Evolutionary conservation across 1,140 invertebrate genomes (phyloP).

Genomic region (Agrypnia vestita): DNA sequence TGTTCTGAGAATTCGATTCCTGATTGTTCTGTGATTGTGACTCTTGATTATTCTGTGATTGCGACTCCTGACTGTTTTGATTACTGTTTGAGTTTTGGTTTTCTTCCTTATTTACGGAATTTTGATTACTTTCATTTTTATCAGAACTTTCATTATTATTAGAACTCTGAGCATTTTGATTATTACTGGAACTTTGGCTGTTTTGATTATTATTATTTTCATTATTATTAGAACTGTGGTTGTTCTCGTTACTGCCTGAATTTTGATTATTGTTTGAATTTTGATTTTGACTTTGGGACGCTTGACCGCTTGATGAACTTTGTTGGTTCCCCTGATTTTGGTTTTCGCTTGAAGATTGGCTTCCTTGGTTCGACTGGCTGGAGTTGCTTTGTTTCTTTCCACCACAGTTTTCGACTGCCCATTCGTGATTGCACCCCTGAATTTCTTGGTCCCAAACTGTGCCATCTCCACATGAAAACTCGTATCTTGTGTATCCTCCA

Average conservation of each 20-base stretch:
- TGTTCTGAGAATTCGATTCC: constrained; percentile 1
- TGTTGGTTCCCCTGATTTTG: constrained; percentile 16
- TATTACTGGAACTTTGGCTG: neutral
- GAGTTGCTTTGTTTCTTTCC: constrained; percentile 22
- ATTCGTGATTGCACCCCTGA: constrained; percentile 80
- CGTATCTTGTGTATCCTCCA: constrained; percentile 76
- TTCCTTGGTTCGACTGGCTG: constrained; percentile 10
- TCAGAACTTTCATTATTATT: constrained; percentile 29
- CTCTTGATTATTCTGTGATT: constrained; percentile 2
- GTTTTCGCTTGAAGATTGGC: neutral
- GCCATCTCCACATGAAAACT: constrained; percentile 81
- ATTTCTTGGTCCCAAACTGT: constrained; percentile 83
- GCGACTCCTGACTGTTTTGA: neutral
- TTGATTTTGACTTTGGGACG: constrained; percentile 62
- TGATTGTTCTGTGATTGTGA: constrained; percentile 15
- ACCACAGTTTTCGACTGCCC: constrained; percentile 68
- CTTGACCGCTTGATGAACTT: constrained; percentile 52
- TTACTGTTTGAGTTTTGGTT: neutral
- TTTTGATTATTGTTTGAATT: constrained; percentile 22
- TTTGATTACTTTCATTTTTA: neutral
- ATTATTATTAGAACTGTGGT: constrained; percentile 8
- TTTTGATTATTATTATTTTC: neutral
- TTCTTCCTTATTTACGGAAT: no score
- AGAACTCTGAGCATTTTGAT: constrained; percentile 53
- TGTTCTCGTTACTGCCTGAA: constrained; percentile 1